These are phyloP conservation scores for Danaus chrysippus DNA, from an alignment of 2,888 invertebrate species.

Conservation along the genomic window DNA sequence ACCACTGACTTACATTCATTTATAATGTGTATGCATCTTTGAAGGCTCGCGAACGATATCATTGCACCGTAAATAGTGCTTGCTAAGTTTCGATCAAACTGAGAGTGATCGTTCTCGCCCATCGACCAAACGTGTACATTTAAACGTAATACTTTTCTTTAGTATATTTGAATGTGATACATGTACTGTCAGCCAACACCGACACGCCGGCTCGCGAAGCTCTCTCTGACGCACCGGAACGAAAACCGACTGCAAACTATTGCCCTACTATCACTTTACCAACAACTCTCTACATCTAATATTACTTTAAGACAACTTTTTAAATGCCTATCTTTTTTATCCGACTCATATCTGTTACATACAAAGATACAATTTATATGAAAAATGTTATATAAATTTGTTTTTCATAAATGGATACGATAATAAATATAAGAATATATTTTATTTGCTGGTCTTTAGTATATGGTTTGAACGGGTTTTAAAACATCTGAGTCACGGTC, in stretches of 20 bases:
- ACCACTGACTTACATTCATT: not conserved
- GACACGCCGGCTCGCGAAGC: conserved; percentile 43
- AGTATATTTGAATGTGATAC: conserved; percentile 36
- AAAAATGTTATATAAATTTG: too few species aligned
- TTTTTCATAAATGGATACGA: too few species aligned
- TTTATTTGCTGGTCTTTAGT: too few species aligned
- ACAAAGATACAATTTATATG: too few species aligned
- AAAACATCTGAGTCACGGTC: too few species aligned
- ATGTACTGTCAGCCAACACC: conserved; percentile 23
- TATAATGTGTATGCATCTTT: conserved; percentile 10
- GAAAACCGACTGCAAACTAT: conserved; percentile 50
- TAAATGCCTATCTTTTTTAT: conserved; percentile 5
- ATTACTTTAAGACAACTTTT: conserved; percentile 20
- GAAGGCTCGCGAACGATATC: conserved; percentile 9
- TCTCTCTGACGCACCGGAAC: conserved; percentile 60
- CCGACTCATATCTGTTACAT: not conserved
- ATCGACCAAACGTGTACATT: conserved; percentile 45
- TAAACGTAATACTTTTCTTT: conserved; percentile 49
- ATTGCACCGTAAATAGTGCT: conserved; percentile 34
- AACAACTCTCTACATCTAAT: conserved; percentile 51
- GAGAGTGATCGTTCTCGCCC: conserved; percentile 61
- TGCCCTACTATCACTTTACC: conserved; percentile 72
- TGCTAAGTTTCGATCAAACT: conserved; percentile 53
- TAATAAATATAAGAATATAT: too few species aligned
- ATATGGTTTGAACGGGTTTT: too few species aligned